Conservation (phyloP, 2,113 vertebrate species). For the Ptyas mucosa region DNA sequence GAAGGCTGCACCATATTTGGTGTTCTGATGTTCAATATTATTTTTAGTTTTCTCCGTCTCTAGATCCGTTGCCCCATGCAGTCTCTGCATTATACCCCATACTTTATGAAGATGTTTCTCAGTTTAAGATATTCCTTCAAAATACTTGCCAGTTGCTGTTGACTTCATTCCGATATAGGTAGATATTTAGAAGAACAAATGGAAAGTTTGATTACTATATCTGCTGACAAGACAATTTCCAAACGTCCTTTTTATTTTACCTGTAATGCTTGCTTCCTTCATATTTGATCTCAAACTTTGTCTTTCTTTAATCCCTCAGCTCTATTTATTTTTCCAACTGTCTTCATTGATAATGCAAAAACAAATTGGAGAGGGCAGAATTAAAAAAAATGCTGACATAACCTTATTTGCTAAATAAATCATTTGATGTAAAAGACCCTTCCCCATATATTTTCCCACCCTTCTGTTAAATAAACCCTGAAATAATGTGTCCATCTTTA, state of each 20-base stretch:
- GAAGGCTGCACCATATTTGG: background rate
- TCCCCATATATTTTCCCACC: background rate
- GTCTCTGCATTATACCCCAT: background rate
- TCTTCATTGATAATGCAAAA: background rate
- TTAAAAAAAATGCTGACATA: background rate
- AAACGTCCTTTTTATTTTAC: background rate
- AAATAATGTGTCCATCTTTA: background rate
- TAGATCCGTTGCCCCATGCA: background rate
- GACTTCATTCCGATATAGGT: background rate
- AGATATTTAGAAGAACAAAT: background rate
- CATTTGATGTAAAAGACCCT: background rate
- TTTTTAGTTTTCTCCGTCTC: background rate
- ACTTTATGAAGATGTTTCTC: background rate
- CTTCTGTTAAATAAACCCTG: background rate
- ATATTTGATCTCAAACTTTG: too few species aligned
- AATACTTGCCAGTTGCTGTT: background rate
- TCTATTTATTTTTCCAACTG: background rate
- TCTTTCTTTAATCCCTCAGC: background rate
- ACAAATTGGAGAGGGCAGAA: background rate
- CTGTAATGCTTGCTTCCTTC: background rate
- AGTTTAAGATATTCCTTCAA: background rate
- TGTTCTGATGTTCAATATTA: background rate
- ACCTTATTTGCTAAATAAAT: background rate
- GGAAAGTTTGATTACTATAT: background rate
- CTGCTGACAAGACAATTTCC: background rate